Evolutionary conservation across 2,113 vertebrate species (phyloP).

Genomic region (Corydoras sp.): DNA sequence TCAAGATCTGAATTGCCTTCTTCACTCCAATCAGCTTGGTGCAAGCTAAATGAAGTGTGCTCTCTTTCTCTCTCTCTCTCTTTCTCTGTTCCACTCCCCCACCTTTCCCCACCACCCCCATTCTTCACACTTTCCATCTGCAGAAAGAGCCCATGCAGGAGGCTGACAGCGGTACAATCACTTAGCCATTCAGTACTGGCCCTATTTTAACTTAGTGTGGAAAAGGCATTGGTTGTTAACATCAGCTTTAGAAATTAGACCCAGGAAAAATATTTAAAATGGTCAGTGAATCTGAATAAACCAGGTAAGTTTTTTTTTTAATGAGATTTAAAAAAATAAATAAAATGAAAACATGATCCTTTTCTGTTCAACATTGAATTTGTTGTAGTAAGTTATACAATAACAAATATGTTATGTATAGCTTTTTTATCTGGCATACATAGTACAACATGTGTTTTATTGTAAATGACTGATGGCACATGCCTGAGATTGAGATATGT

Average conservation of each 20-base stretch:
- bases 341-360: constrained; percentile 46
- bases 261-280: constrained; percentile 92
- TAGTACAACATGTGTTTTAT: background rate
- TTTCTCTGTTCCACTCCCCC: constrained; percentile 77
- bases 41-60: constrained; percentile 99
- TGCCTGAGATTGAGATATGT: background rate
- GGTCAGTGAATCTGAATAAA: constrained; percentile 93
- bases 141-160: constrained; percentile 97
- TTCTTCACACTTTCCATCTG: constrained; percentile 80
- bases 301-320: constrained; percentile 85
- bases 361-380: constrained; percentile 2
- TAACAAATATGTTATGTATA: background rate
- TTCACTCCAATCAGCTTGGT: constrained; percentile 99
- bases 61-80: constrained; percentile 84
- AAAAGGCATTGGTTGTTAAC: constrained; percentile 81
- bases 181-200: constrained; percentile 96
- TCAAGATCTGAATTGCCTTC: constrained; percentile 99
- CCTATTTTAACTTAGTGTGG: constrained; percentile 97
- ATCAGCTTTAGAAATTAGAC: constrained; percentile 95
- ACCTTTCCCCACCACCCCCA: constrained; percentile 79
- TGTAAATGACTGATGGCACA: background rate
- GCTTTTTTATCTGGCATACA: background rate
- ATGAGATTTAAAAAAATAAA: constrained; percentile 47
- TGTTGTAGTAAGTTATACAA: background rate
- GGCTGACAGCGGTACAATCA: constrained; percentile 99